Evolutionary conservation across 2,113 vertebrate species (phyloP).

Genomic region (Cettia cetti): DNA sequence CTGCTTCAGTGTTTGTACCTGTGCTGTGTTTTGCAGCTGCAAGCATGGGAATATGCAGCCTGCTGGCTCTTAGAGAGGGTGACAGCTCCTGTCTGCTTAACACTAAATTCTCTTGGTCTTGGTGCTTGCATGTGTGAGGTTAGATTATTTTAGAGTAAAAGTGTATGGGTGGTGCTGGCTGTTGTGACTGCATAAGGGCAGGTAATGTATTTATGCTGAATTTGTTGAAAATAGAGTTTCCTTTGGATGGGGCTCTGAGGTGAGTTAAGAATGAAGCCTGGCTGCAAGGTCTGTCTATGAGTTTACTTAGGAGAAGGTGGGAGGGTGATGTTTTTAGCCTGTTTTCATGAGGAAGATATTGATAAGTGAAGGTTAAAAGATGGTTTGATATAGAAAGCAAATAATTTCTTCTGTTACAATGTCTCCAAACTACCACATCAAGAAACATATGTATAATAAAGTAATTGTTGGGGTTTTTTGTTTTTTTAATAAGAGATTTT

Average conservation of each 20-base stretch:
- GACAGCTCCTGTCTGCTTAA: not conserved
- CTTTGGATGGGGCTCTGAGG: not conserved
- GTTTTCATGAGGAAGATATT: not conserved
- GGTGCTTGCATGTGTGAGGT: fast-evolving
- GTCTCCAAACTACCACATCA: not conserved
- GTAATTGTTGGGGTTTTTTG: fast-evolving
- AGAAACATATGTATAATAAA: not conserved
- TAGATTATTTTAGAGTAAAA: not conserved
- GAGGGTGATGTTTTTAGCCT: not conserved
- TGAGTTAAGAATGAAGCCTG: not conserved
- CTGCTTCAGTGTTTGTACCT: not conserved
- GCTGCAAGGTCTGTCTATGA: not conserved
- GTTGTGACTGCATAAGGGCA: not conserved
- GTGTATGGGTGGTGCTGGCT: fast-evolving
- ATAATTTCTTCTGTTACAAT: not conserved
- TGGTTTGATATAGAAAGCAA: not conserved
- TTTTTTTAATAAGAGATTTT: not conserved
- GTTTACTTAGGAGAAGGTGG: not conserved
- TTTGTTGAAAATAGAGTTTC: not conserved
- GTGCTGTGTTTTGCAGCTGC: not conserved
- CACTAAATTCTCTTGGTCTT: fast-evolving
- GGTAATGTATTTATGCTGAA: not conserved
- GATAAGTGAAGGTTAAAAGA: not conserved
- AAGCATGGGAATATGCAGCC: not conserved
- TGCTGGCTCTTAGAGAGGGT: fast-evolving